These are phyloP conservation scores for Ageneiosus marmoratus DNA, from an alignment of 2,113 vertebrate species.

Conservation along the genomic window DNA sequence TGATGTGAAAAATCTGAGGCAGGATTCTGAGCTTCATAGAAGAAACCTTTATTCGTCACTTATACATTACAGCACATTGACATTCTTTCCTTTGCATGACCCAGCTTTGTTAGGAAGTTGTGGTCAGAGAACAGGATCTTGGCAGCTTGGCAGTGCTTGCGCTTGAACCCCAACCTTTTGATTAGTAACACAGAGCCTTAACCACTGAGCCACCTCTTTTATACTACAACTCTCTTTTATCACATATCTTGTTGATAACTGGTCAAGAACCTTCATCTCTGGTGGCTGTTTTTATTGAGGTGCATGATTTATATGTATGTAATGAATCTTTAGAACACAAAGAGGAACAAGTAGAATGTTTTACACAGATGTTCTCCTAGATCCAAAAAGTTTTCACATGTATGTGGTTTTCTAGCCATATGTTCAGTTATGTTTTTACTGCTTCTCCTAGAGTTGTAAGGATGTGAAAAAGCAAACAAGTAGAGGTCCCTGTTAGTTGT, in stretches of 20 bases:
- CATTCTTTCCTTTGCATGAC: too few relatives aligned
- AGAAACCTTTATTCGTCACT: too few relatives aligned
- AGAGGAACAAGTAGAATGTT: background rate
- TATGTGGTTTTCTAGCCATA: background rate
- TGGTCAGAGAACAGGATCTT: too few relatives aligned
- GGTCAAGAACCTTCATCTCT: background rate
- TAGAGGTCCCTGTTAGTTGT: background rate
- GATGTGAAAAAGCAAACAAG: constrained; percentile 4
- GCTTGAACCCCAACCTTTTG: too few relatives aligned
- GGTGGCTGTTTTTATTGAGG: constrained; percentile 3
- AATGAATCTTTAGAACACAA: constrained; percentile 23
- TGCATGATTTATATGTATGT: constrained; percentile 30
- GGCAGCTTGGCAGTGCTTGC: too few relatives aligned
- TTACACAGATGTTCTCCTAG: constrained; percentile 5
- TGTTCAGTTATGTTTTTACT: background rate
- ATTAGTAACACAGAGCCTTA: too few relatives aligned
- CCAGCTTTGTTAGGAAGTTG: too few relatives aligned
- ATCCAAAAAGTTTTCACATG: background rate
- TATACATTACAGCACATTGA: too few relatives aligned
- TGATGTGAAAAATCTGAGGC: constrained; percentile 9
- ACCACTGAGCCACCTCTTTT: too few relatives aligned
- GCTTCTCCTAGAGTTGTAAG: background rate
- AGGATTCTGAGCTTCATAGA: background rate
- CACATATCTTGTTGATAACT: constrained; percentile 31
- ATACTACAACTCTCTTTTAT: background rate